Conservation (phyloP, 2,797 vertebrate genomes). For the Caiman crocodilus region DNA sequence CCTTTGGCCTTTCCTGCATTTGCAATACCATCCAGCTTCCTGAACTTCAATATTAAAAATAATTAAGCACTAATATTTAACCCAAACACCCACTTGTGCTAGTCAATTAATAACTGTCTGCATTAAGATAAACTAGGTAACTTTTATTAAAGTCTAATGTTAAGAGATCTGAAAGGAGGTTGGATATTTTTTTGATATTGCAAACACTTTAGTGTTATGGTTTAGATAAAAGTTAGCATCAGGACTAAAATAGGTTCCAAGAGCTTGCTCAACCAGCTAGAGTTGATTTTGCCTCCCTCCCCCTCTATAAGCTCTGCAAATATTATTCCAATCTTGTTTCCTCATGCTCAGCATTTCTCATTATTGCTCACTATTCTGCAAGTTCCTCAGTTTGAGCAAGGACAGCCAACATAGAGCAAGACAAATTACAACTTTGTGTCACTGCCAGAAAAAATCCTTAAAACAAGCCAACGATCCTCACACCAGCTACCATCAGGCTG, state of each 20-base stretch:
- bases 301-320: background rate
- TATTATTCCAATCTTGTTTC: background rate
- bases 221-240: too few species aligned
- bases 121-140: too few species aligned
- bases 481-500: background rate
- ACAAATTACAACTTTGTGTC: background rate
- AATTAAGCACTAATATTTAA: background rate
- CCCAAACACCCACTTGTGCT: too few species aligned
- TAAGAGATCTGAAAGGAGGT: too few species aligned
- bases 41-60: background rate
- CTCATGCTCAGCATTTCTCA: background rate
- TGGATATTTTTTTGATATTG: too few species aligned
- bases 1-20: background rate
- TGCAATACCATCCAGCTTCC: background rate
- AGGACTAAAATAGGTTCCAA: too few species aligned
- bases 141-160: too few species aligned
- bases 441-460: background rate
- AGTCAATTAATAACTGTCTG: too few species aligned
- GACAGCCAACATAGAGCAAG: background rate
- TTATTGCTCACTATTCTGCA: background rate
- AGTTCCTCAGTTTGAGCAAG: background rate
- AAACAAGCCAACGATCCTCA: background rate
- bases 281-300: too few species aligned
- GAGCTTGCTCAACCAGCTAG: too few species aligned
- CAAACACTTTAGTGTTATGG: too few species aligned